Percentiles rank a stretch among this genome's conserved stretches.
phyloP scores from a whole-genome alignment of 2,888 invertebrate species.

The Catocala sponsa region DNA sequence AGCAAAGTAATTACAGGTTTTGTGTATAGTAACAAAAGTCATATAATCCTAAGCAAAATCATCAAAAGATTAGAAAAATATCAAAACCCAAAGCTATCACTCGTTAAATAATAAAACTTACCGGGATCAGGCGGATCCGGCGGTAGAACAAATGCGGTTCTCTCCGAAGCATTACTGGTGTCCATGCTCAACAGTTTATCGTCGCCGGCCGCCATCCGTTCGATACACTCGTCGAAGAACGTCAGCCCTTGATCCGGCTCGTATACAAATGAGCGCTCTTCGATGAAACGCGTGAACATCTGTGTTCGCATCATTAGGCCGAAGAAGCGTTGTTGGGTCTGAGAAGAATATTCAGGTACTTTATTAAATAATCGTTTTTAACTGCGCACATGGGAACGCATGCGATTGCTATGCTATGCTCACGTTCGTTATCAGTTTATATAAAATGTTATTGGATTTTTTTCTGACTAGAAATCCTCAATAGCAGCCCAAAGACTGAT shows the following conservation, averaged over 20 bases:
- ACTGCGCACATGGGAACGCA: background rate
- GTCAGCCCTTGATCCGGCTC: slow-evolving; percentile 98
- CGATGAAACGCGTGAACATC: slow-evolving; percentile 99
- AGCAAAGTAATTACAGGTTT: too few relatives aligned
- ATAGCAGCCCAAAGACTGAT: too few relatives aligned
- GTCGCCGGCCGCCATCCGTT: slow-evolving; percentile 87
- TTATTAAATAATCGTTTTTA: background rate
- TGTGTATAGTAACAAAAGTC: too few relatives aligned
- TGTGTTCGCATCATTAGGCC: slow-evolving; percentile 96
- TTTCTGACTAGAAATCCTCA: too few relatives aligned
- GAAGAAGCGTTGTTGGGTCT: slow-evolving; percentile 96
- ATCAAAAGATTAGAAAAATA: too few relatives aligned
- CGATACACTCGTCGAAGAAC: slow-evolving; percentile 98
- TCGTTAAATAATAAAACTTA: slow-evolving; percentile 33
- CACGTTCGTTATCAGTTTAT: too few relatives aligned
- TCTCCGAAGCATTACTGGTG: slow-evolving; percentile 93
- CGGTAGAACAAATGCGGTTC: slow-evolving; percentile 98
- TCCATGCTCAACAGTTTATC: slow-evolving; percentile 94
- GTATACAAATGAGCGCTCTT: slow-evolving; percentile 99
- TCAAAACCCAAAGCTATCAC: too few relatives aligned
- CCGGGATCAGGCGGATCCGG: slow-evolving; percentile 91
- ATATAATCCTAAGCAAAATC: too few relatives aligned
- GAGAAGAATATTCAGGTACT: slow-evolving; percentile 23
- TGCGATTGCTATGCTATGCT: too few relatives aligned
- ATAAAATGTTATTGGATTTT: background rate